Evolutionary conservation across 2,888 invertebrate species (phyloP).

Genomic region (Eilema caniola): DNA sequence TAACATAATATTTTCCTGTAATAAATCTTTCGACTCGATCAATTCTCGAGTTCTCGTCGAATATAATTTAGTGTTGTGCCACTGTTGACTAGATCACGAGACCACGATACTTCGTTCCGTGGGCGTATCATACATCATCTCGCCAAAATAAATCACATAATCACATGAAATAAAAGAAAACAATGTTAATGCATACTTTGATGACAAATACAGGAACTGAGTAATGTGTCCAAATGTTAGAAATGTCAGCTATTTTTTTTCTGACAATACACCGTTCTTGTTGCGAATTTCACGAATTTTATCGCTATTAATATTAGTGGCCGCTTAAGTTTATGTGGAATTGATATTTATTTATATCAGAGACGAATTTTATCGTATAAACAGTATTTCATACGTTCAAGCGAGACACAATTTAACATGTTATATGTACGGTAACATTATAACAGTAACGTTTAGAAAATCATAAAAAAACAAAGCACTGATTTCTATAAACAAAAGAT

Average conservation of each 20-base stretch:
- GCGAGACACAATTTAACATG: not conserved
- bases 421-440: not conserved
- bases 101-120: conserved; percentile 29
- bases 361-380: conserved; percentile 9
- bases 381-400: not conserved
- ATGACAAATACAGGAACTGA: conserved; percentile 52
- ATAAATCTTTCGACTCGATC: conserved; percentile 44
- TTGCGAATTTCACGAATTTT: conserved; percentile 26
- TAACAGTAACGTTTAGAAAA: not conserved
- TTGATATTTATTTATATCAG: conserved; percentile 17
- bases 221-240: conserved; percentile 42
- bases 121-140: conserved; percentile 63
- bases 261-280: conserved; percentile 32
- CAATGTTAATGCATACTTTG: conserved; percentile 45
- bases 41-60: conserved; percentile 36
- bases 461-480: not conserved
- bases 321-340: conserved; percentile 15
- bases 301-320: conserved; percentile 25
- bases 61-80: conserved; percentile 36
- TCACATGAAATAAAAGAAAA: conserved; percentile 51
- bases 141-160: conserved; percentile 64
- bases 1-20: conserved; percentile 44
- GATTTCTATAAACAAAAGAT: not conserved
- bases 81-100: conserved; percentile 24
- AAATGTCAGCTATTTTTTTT: conserved; percentile 33